phyloP scores from a whole-genome alignment of 1,140 invertebrate genomes.

The Helicoverpa armigera region DNA sequence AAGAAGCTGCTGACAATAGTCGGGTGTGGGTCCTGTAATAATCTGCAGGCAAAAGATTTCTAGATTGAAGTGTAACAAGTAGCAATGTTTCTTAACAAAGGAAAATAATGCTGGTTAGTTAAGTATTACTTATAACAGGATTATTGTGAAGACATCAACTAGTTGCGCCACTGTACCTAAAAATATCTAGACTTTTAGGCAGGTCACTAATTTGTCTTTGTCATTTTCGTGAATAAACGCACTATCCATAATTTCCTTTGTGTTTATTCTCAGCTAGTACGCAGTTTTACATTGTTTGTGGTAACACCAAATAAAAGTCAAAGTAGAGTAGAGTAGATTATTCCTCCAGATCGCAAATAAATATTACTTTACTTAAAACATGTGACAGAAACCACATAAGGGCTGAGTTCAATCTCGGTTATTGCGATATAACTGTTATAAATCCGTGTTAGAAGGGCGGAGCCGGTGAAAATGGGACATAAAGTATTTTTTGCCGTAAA shows the following conservation, averaged over 20 bases:
- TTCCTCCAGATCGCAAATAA: no score
- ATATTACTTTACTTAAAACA: not conserved
- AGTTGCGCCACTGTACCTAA: no score
- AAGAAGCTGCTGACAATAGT: conserved; percentile 1
- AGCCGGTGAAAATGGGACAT: not conserved
- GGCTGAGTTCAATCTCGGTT: conserved; percentile 7
- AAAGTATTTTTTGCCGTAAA: conserved; percentile 9
- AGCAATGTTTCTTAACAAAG: not conserved
- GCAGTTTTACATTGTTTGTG: no score
- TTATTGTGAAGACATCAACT: no score
- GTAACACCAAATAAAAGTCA: no score
- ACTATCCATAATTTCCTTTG: no score
- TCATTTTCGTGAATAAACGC: no score
- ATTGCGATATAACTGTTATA: not conserved
- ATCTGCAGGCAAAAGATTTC: conserved; percentile 1
- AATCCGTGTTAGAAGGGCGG: conserved; percentile 2
- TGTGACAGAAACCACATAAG: not conserved
- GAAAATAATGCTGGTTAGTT: not conserved
- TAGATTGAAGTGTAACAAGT: not conserved
- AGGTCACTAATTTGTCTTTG: no score
- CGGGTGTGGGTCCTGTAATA: not conserved
- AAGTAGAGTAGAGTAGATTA: no score
- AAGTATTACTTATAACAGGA: no score
- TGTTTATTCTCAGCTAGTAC: no score
- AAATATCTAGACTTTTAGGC: no score